These are phyloP conservation scores for Drosophila athabasca DNA, from an alignment of 1,140 invertebrate species.

Conservation along the genomic window DNA sequence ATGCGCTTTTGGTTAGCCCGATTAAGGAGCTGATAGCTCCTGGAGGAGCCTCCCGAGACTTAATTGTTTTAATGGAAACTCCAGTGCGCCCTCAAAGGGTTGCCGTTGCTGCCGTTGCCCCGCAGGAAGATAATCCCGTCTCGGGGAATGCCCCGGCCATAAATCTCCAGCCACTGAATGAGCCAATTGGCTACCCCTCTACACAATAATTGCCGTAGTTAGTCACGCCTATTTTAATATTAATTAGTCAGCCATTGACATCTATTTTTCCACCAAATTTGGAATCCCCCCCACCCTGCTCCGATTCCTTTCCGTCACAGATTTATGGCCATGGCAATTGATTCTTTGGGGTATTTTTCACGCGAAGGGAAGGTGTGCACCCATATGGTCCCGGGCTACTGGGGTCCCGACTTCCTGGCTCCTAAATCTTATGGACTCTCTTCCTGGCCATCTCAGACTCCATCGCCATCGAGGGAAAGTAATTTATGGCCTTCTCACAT, in stretches of 20 bases:
- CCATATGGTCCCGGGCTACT: conserved; percentile 56
- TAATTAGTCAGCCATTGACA: conserved; percentile 65
- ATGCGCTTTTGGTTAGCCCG: conserved; percentile 74
- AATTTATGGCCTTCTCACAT: conserved; percentile 82
- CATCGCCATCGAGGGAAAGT: conserved; percentile 18
- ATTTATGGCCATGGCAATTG: conserved; percentile 72
- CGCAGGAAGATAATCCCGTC: conserved; percentile 1
- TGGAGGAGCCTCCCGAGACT: conserved; percentile 38
- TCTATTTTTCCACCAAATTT: not conserved
- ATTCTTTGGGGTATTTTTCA: conserved; percentile 44
- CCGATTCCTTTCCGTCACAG: conserved; percentile 30
- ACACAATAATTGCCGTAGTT: conserved; percentile 59
- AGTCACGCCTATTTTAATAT: conserved; percentile 74
- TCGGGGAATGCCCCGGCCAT: conserved; percentile 23
- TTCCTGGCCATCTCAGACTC: conserved; percentile 47
- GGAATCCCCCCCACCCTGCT: conserved; percentile 12
- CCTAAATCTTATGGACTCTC: conserved; percentile 58
- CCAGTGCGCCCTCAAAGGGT: conserved; percentile 18
- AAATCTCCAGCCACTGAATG: conserved; percentile 41
- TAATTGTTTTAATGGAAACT: conserved; percentile 52
- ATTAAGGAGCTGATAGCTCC: conserved; percentile 65
- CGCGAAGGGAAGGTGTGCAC: conserved; percentile 66
- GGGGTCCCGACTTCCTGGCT: conserved; percentile 59
- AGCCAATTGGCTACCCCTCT: conserved; percentile 25
- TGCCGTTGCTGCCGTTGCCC: conserved; percentile 14